Percentiles rank a stretch among this genome's conserved stretches.
Conservation (phyloP, 2,797 vertebrate species). For the Sus cebifrons region DNA sequence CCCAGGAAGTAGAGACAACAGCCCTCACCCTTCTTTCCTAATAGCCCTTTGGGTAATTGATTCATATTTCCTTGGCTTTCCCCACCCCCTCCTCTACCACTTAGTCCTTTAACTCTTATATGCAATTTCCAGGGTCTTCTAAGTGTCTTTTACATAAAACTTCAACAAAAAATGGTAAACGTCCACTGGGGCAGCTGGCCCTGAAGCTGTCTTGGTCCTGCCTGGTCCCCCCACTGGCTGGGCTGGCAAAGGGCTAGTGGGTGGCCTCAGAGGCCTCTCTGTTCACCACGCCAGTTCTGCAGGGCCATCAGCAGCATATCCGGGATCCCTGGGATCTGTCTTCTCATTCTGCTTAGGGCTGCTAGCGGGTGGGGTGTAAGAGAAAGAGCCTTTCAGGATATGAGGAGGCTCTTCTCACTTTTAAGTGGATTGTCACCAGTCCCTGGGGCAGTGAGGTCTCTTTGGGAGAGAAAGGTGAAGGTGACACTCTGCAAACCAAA, state of each 20-base stretch:
- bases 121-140: neutral
- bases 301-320: neutral
- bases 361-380: neutral
- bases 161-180: neutral
- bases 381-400: neutral
- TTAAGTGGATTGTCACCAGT: neutral
- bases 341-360: neutral
- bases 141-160: constrained; percentile 5
- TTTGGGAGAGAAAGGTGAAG: neutral
- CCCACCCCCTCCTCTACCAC: neutral
- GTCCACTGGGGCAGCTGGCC: neutral
- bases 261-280: neutral
- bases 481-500: neutral
- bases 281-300: neutral
- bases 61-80: neutral
- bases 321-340: neutral
- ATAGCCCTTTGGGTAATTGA: neutral
- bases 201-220: neutral
- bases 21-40: neutral
- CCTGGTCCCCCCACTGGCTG: neutral
- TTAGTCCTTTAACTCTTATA: neutral
- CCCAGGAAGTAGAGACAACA: neutral
- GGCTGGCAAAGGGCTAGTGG: neutral
- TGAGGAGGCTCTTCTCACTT: neutral
- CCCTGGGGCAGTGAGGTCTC: neutral